Percentiles rank a stretch among this genome's conserved stretches.
Conservation (phyloP, 1,140 invertebrate genomes). For the Aricia agestis region DNA sequence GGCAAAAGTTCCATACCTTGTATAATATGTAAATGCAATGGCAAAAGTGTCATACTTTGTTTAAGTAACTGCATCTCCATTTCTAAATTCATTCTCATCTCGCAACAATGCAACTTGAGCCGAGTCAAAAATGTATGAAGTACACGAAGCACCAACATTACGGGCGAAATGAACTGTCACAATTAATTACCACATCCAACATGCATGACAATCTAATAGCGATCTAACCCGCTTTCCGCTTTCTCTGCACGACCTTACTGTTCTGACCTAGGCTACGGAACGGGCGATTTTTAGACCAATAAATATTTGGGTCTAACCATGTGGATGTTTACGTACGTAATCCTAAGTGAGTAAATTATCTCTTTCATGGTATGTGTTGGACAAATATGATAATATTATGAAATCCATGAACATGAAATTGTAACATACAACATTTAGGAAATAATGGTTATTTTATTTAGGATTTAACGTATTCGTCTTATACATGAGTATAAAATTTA, state of each 20-base stretch:
- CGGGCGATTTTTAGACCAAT: background rate
- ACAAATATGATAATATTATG: too few relatives aligned
- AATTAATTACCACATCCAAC: constrained; percentile 67
- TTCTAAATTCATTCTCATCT: background rate
- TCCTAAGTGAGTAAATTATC: too few relatives aligned
- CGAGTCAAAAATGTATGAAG: background rate
- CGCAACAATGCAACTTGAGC: background rate
- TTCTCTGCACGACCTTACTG: constrained; percentile 61
- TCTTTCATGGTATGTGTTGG: too few relatives aligned
- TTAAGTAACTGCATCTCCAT: too few relatives aligned
- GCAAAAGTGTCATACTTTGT: background rate
- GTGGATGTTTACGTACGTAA: too few relatives aligned
- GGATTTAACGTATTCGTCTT: too few relatives aligned
- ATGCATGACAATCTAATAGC: constrained; percentile 69
- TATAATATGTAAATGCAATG: background rate
- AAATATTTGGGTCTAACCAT: background rate
- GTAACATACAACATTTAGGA: too few relatives aligned
- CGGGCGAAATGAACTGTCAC: constrained; percentile 55
- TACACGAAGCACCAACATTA: constrained; percentile 17
- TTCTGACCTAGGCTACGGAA: constrained; percentile 42
- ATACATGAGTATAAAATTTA: too few relatives aligned
- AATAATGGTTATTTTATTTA: too few relatives aligned
- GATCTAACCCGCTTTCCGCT: constrained; percentile 69
- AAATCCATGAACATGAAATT: too few relatives aligned
- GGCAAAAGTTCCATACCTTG: too few relatives aligned